Base-by-base conservation (phyloP, 2,113 vertebrate genomes). In the Girardinichthys multiradiatus region DNA sequence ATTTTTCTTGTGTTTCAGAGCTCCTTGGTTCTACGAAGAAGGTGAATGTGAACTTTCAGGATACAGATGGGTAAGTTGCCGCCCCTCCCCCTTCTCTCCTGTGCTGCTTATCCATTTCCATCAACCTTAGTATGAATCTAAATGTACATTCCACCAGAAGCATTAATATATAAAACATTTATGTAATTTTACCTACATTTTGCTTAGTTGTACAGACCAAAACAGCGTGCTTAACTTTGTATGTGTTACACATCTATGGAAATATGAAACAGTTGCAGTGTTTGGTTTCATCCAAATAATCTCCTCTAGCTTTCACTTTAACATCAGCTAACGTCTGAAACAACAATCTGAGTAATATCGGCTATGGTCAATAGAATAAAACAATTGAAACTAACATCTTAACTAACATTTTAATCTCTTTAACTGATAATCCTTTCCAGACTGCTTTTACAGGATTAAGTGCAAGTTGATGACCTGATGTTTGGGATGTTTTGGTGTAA, bases 1-100 rank as follows among this genome's bases (percentile, higher is more conserved):
- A 0, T 65, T 67, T 68, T 76, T 1, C 64, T 59, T 87, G 65
- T 86, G 27, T 93, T 85, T 79, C 91, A 94, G 94, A 94, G 77
- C 91, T 94, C 68, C 92, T 94, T 29, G 93, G 94, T 45, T 94
- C 93, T n/a, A 91, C 93, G 48, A 94, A 94, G 89, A 94, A 91
- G 84, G 94, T 94, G 60, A 94, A 94, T 5, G 92, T 94, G 74
- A 94, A 94, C 89, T 94, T 94, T 86, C 94, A 94, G 85, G 94
- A 94, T 64, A 94, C 92, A 67, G 94, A 94, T 51, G 94, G 94
- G 94, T 94, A 81, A 94, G 93, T 92, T 24, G 0, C 37, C 35
- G 19, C 2, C 60, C 68, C 7, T n/a, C 0, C 35, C 13, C 57
- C 27, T 33, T 45, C 12, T 60, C 42, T 28, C 33, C 13, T 35